phyloP scores from a whole-genome alignment of 2,113 vertebrate genomes.

The Vireo altiloquus region DNA sequence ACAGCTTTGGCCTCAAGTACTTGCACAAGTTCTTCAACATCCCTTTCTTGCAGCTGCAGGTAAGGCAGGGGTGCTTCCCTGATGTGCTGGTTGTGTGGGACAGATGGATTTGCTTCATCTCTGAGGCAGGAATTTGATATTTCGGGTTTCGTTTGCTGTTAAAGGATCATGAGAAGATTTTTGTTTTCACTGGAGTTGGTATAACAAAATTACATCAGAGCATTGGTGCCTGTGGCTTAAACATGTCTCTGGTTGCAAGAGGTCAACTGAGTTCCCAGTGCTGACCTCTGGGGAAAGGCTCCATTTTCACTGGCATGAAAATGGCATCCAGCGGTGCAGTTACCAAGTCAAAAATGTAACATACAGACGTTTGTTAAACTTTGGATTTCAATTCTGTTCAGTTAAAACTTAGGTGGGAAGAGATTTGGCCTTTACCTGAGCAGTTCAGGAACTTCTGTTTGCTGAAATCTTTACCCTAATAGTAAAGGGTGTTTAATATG shows the following conservation, averaged over 20 bases:
- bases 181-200: neutral
- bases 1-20: conserved; percentile 96
- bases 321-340: neutral
- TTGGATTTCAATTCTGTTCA: neutral
- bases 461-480: neutral
- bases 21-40: conserved; percentile 98
- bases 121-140: neutral
- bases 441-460: neutral
- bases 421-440: neutral
- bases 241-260: neutral
- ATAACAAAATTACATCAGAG: neutral
- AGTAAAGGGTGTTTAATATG: neutral
- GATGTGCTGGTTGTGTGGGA: neutral
- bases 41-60: conserved; percentile 97
- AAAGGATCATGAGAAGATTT: neutral
- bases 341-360: neutral
- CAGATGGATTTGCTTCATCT: neutral
- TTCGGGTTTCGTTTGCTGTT: neutral
- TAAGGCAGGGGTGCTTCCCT: conserved; percentile 30
- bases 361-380: neutral
- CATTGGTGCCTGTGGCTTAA: neutral
- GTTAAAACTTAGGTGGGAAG: neutral
- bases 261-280: neutral
- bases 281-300: neutral
- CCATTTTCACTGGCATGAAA: neutral